These are phyloP conservation scores for Drosophila histrio DNA, from an alignment of 2,888 invertebrate species.

Conservation along the genomic window DNA sequence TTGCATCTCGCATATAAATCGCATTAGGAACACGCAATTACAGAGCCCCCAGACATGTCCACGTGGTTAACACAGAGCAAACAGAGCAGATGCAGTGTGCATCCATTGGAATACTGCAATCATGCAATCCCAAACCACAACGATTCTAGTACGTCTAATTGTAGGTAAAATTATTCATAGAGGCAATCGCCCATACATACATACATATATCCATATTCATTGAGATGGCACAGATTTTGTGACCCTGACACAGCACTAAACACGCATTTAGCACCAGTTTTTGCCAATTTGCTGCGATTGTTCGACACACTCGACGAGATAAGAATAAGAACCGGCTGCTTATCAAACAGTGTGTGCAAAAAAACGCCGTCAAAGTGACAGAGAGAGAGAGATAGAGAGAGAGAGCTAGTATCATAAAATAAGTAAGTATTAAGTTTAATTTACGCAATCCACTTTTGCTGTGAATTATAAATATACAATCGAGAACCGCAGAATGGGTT, in stretches of 20 bases:
- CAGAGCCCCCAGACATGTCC: constrained; percentile 47
- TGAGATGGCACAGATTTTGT: constrained; percentile 35
- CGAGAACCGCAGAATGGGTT: not conserved
- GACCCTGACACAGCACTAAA: constrained; percentile 36
- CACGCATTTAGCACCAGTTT: constrained; percentile 25
- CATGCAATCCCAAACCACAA: not conserved
- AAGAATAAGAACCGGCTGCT: constrained; percentile 36
- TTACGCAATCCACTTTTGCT: constrained; percentile 35
- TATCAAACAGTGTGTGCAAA: constrained; percentile 29
- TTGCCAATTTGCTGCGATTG: constrained; percentile 17
- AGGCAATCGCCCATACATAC: constrained; percentile 4
- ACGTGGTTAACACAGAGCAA: constrained; percentile 36
- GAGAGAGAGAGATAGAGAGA: not conserved
- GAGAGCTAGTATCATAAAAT: constrained; percentile 15
- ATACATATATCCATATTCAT: not conserved
- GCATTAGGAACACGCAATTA: constrained; percentile 68
- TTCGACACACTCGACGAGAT: constrained; percentile 50
- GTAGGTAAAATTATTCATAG: constrained; percentile 50
- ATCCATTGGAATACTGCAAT: not conserved
- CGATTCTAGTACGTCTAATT: constrained; percentile 37
- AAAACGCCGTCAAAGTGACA: not conserved
- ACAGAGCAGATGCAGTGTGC: not conserved
- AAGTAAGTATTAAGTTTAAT: constrained; percentile 38
- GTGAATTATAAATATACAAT: constrained; percentile 25
- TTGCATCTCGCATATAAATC: constrained; percentile 76